Conservation (phyloP, 2,888 invertebrate species). For the Harpalus rufipes region DNA sequence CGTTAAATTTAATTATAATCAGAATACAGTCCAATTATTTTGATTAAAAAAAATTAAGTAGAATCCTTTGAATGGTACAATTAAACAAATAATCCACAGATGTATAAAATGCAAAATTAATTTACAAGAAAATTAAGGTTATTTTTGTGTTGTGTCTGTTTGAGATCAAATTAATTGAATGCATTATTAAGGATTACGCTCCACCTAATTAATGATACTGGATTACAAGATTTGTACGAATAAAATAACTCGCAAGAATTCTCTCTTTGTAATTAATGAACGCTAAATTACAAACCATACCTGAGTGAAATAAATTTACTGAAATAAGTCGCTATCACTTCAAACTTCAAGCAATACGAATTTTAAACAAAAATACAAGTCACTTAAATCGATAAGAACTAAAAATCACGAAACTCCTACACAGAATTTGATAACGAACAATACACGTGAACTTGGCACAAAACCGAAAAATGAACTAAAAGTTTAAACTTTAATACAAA, state of each 20-base stretch:
- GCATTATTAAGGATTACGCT: constrained; percentile 16
- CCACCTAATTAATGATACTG: constrained; percentile 21
- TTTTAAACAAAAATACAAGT: background rate
- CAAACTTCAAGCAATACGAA: too few relatives aligned
- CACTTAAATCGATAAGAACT: constrained; percentile 19
- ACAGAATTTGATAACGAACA: background rate
- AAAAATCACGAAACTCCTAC: constrained; percentile 23
- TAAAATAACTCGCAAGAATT: background rate
- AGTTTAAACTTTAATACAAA: background rate
- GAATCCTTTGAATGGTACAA: background rate
- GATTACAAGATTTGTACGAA: constrained; percentile 13
- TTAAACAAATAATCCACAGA: constrained; percentile 7
- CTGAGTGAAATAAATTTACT: background rate
- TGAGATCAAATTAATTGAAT: constrained; percentile 17
- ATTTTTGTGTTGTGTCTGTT: constrained; percentile 10
- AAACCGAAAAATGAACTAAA: background rate
- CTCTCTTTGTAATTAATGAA: constrained; percentile 5
- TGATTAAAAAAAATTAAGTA: background rate
- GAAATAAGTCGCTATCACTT: background rate
- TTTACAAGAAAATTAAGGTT: background rate
- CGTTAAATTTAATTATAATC: background rate
- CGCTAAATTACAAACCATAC: background rate
- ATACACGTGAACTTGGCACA: background rate
- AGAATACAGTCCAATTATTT: background rate
- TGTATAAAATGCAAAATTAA: background rate